phyloP scores from a whole-genome alignment of 2,113 vertebrate species.

The Ascaphus truei region DNA sequence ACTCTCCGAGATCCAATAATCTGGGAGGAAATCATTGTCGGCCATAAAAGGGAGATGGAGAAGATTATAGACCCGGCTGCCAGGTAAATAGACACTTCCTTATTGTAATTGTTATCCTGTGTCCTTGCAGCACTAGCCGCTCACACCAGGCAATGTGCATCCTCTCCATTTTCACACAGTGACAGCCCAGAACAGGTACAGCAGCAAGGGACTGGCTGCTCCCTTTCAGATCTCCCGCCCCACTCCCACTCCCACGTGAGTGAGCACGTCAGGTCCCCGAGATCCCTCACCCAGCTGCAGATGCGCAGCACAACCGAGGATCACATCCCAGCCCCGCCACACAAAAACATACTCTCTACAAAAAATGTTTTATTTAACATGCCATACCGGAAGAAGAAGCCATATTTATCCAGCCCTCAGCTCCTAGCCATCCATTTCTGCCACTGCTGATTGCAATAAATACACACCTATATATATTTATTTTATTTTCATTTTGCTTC shows the following conservation, averaged over 20 bases:
- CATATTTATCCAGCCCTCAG: slow-evolving; percentile 54
- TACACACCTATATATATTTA: not conserved
- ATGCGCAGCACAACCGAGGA: slow-evolving; percentile 18
- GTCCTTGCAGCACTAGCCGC: too few relatives aligned
- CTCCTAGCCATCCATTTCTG: slow-evolving; percentile 65
- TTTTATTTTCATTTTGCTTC: not conserved
- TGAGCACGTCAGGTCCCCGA: slow-evolving; percentile 12
- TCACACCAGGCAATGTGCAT: too few relatives aligned
- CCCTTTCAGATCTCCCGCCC: slow-evolving; percentile 49
- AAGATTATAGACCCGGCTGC: too few relatives aligned
- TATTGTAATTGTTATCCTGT: too few relatives aligned
- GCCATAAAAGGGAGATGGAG: too few relatives aligned
- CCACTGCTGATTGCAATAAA: slow-evolving; percentile 44
- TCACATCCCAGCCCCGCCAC: not conserved
- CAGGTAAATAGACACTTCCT: too few relatives aligned
- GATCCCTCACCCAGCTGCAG: slow-evolving; percentile 1
- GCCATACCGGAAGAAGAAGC: slow-evolving; percentile 66
- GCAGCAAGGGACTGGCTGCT: slow-evolving; percentile 39
- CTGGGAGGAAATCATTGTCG: too few relatives aligned
- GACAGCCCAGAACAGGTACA: too few relatives aligned
- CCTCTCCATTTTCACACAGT: too few relatives aligned
- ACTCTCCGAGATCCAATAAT: too few relatives aligned
- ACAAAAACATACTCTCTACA: not conserved
- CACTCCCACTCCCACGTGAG: slow-evolving; percentile 31
- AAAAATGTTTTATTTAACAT: slow-evolving; percentile 44